These are phyloP conservation scores for Chelidonichthys spinosus DNA, from an alignment of 2,797 vertebrate species.

Conservation along the genomic window DNA sequence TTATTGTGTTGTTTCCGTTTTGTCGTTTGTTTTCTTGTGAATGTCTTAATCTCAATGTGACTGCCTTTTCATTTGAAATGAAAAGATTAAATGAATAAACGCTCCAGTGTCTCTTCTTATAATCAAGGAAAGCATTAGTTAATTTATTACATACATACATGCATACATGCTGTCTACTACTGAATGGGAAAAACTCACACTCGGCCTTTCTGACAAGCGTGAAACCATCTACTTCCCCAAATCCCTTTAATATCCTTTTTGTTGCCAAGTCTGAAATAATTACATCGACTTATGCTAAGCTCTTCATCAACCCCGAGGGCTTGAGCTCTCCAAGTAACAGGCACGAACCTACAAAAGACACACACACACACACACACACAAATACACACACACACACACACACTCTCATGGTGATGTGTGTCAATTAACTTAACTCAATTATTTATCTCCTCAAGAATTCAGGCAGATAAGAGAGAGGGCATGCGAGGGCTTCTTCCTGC, in stretches of 20 bases:
- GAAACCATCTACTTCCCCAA: constrained; percentile 26
- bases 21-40: neutral
- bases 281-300: constrained; percentile 72
- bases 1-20: neutral
- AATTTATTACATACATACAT: neutral
- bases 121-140: neutral
- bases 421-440: constrained; percentile 56
- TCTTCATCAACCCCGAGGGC: constrained; percentile 41
- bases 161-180: neutral
- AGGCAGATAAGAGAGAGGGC: constrained; percentile 44
- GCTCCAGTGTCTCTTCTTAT: neutral
- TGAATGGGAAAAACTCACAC: constrained; percentile 5
- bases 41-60: neutral
- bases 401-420: constrained; percentile 17
- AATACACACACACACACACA: constrained; percentile 11
- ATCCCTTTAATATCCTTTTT: constrained; percentile 47
- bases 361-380: constrained; percentile 14
- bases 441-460: constrained; percentile 57
- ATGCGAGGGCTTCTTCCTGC: constrained; percentile 35
- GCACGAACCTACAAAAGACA: constrained; percentile 22
- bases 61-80: neutral
- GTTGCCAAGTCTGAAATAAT: constrained; percentile 60
- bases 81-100: neutral
- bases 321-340: constrained; percentile 38
- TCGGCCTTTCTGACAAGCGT: constrained; percentile 8